Evolutionary conservation across 2,888 invertebrate species (phyloP).

Genomic region (Lapara coniferarum): DNA sequence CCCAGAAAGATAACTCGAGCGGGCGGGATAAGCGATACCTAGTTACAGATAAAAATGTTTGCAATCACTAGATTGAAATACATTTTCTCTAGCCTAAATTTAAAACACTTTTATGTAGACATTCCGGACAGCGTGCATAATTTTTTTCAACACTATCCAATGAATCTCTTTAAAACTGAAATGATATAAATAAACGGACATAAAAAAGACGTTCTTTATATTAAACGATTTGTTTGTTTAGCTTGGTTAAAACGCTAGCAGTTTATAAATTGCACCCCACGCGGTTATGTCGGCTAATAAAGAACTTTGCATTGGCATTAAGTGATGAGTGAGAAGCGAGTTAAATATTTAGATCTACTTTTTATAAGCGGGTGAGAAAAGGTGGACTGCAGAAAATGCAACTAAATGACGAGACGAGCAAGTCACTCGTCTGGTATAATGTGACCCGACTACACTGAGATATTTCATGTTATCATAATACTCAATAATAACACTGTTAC

Average conservation of each 20-base stretch:
- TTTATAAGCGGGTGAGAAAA: neutral
- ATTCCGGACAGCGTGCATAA: neutral
- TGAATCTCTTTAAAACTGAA: neutral
- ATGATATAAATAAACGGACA: slow-evolving; percentile 6
- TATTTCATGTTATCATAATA: too few species aligned
- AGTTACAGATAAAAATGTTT: too few species aligned
- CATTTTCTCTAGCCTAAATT: too few species aligned
- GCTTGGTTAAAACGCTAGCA: neutral
- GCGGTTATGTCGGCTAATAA: slow-evolving; percentile 1
- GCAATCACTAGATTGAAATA: too few species aligned
- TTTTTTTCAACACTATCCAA: neutral
- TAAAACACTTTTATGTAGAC: too few species aligned
- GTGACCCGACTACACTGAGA: too few species aligned
- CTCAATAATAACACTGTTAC: too few species aligned
- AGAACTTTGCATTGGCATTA: neutral
- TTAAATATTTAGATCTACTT: neutral
- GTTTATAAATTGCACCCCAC: slow-evolving; percentile 19
- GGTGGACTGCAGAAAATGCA: too few species aligned
- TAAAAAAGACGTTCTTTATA: neutral
- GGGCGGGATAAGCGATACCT: too few species aligned
- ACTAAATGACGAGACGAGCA: too few species aligned
- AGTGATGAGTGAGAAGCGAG: neutral
- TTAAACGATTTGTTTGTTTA: neutral
- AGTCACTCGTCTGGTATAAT: too few species aligned
- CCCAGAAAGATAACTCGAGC: too few species aligned